Base-by-base conservation (phyloP, 2,888 invertebrate genomes). In the Kuschelorhynchus macadamiae region DNA sequence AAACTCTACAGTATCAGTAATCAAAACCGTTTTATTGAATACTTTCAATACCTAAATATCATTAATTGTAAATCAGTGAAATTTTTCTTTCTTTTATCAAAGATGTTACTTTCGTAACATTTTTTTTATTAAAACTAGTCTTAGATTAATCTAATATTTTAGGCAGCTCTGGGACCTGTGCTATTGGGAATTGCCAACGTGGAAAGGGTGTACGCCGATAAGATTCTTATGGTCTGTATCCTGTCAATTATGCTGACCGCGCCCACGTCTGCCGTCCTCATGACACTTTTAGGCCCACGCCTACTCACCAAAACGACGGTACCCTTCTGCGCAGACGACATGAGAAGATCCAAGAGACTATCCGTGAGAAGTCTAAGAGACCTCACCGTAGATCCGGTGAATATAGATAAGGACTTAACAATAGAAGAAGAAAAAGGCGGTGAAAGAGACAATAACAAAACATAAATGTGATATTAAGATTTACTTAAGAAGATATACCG, bases 241-340 rank as follows among this genome's bases (percentile, higher is more conserved):
- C 84, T 96, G 70, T 93, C 94, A 17, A 94, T 94, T 69, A 87
- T 95, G 20, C 83, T 96, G 66, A 94, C 95, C 0, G 95, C 94
- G 0, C 94, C 96, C 0, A 85, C 92, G 0, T 94, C 94, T 0
- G 94, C 94, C 14, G 91, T 94, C 68, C 83, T 94, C 61, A 94
- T 95, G 72, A 91, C 93, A 0, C 80, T 94, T 12, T 86, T 90
- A 0, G 70, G 70, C 7, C 69, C 69, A 11, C 18, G 36, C n/a
- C 30, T 69, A 7, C 52, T 69, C 2, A 65, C 50, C 20, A 64
- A 57, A 55, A 69, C 69, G 4, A 50, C 47, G 3, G 32, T 36
- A n/a, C 65, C 65, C 2, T 65, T 65, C 20, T 60, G 12, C 21
- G 30, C 55, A 1, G 56, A 60, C 12, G 25, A 14, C 7, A 17